phyloP scores from a whole-genome alignment of 2,888 invertebrate species.

The Panopea generosa region DNA sequence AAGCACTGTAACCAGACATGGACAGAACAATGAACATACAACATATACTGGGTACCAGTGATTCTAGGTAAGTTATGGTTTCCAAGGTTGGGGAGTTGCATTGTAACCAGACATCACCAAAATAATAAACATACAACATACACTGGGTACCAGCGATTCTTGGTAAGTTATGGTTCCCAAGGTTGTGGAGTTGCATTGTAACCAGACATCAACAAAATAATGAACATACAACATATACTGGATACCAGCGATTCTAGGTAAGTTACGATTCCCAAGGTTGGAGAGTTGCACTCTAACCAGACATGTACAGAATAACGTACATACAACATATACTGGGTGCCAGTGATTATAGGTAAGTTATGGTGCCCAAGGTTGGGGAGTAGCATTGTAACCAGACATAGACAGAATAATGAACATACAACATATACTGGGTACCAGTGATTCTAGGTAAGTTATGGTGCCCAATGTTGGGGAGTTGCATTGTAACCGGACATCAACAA shows the following conservation, averaged over 20 bases:
- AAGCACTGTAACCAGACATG: constrained; percentile 56
- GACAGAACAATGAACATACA: constrained; percentile 73
- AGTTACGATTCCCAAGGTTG: no score
- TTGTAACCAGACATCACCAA: no score
- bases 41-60: constrained; percentile 65
- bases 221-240: not conserved
- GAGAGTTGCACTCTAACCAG: no score
- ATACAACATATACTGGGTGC: constrained; percentile 28
- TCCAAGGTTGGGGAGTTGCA: no score
- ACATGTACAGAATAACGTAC: not conserved
- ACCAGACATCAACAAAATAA: no score
- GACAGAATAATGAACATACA: constrained; percentile 73
- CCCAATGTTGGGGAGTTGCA: no score
- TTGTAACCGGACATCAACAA: no score
- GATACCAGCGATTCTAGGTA: constrained; percentile 10
- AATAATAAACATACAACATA: no score
- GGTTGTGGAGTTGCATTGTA: no score
- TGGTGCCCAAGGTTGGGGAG: no score
- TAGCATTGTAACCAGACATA: no score
- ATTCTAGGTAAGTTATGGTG: constrained; percentile 56
- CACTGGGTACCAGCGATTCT: not conserved
- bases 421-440: constrained; percentile 65
- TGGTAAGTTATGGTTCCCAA: not conserved
- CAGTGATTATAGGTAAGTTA: constrained; percentile 34
- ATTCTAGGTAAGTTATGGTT: constrained; percentile 51